Base-by-base conservation (phyloP, 1,140 invertebrate species). In the Chymomyza costata region DNA sequence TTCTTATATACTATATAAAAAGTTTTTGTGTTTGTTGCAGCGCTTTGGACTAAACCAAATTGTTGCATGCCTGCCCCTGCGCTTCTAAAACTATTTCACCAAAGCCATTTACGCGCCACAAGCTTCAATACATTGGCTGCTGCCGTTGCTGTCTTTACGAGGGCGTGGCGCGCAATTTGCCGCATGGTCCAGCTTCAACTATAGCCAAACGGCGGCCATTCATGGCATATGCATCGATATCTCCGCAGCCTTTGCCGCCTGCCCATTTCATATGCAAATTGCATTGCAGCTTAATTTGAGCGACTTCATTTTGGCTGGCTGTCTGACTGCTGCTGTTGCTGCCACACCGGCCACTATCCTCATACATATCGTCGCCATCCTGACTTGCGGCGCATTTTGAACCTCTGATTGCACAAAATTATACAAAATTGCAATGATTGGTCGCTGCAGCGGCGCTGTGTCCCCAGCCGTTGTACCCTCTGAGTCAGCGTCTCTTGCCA, bases 391-490 rank as follows among this genome's bases (percentile, higher is more conserved):
- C 46, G 32, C 60, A 31, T 21, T 17, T 51, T 19, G 46, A 10
- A n/a, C 18, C 34, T 40, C 8, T 69, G 55, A 73, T 73, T 67
- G 56, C 46, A 61, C 68, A 78, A 82, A 82, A 82, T 82, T 82
- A 82, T 73, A 82, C 50, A 74, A 82, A 82, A 82, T 82, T 82
- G 80, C 71, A 71, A 82, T 82, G 78, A 82, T 82, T 69, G 78
- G n/a, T 43, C 19, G n/a, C 25, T 13, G 5, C n/a, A 7, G 5
- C 11, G 6, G 6, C 13, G 35, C 13, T 10, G 32, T 13, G 3
- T 3, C 6, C 8, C 6, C 8, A 34, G 11, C 2, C 32, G 8
- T 3, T 3, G 32, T 10, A 19, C 15, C 15, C n/a, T n/a, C n/a
- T n/a, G 15, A 38, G n/a, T n/a, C n/a, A 14, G 10, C 11, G 5